Percentiles rank a stretch among this genome's conserved stretches.
Conservation (phyloP, 2,888 invertebrate species). For the Diplazon laetatorius region DNA sequence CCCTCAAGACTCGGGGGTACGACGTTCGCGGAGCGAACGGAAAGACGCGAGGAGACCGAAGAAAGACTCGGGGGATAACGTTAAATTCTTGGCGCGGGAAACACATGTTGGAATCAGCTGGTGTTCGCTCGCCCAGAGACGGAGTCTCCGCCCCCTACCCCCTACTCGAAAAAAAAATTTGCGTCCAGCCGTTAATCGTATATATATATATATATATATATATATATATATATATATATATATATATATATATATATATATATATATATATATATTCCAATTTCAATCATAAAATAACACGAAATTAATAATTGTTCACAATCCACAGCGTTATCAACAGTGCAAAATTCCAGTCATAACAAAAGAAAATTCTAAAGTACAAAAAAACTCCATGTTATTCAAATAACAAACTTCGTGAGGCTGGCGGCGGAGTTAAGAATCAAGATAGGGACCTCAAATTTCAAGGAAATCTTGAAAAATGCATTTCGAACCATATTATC, state of each 20-base stretch:
- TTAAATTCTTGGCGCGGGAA: constrained; percentile 76
- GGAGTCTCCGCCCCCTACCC: constrained; percentile 49
- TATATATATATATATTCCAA: neutral
- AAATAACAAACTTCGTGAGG: no score
- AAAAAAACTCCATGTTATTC: no score
- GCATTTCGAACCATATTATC: no score
- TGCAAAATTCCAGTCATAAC: no score
- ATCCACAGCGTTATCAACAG: no score
- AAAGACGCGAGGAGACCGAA: constrained; percentile 7
- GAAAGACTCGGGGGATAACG: constrained; percentile 10
- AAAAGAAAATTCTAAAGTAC: no score
- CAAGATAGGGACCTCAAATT: no score
- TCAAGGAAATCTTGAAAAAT: no score
- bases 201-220: constrained; percentile 14
- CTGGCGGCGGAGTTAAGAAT: no score
- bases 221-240: constrained; percentile 1
- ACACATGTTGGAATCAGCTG: constrained; percentile 81
- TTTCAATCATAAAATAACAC: no score
- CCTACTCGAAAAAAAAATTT: constrained; percentile 68
- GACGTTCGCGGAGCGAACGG: no score
- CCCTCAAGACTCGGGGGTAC: neutral
- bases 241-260: neutral
- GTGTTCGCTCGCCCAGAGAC: constrained; percentile 71
- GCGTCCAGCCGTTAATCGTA: constrained; percentile 76
- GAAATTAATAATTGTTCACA: no score